A percentile compares a stretch with the other conserved stretches of the same genome.
Evolutionary conservation across 2,113 vertebrate genomes (phyloP).

Genomic region (Macrotis lagotis): DNA sequence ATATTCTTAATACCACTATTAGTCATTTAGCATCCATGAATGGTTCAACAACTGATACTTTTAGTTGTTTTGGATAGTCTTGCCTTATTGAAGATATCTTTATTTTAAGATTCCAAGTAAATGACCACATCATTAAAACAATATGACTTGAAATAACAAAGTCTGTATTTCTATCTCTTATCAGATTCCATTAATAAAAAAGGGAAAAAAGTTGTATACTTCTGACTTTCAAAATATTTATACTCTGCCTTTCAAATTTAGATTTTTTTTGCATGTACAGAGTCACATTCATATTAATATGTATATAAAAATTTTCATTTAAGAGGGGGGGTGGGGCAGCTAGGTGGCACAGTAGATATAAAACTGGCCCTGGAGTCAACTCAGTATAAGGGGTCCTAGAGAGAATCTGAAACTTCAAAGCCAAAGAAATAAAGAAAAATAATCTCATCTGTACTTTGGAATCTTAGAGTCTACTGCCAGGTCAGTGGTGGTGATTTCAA

Average conservation of each 20-base stretch:
- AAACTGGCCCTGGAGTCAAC: no score
- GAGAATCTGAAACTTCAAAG: neutral
- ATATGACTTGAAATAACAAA: neutral
- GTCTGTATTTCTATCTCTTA: neutral
- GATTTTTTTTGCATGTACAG: neutral
- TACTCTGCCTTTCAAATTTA: neutral
- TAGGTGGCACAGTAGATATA: no score
- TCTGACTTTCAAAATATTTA: neutral
- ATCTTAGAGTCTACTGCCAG: neutral
- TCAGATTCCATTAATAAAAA: neutral
- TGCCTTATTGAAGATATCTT: neutral
- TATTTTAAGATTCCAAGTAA: neutral
- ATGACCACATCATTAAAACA: neutral
- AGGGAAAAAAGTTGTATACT: neutral
- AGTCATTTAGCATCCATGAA: slow-evolving; percentile 5
- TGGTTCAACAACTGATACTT: neutral
- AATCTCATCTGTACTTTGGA: neutral
- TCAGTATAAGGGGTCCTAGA: neutral
- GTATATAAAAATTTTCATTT: neutral
- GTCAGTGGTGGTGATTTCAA: neutral
- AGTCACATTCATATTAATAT: neutral
- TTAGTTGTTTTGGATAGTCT: neutral
- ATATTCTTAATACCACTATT: neutral
- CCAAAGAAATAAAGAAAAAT: neutral
- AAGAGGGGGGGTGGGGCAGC: no score